A percentile compares a stretch with the other conserved stretches of the same genome.
These are phyloP conservation scores for Triplophysa bombifrons DNA, from an alignment of 2,797 vertebrate species.

Conservation along the genomic window DNA sequence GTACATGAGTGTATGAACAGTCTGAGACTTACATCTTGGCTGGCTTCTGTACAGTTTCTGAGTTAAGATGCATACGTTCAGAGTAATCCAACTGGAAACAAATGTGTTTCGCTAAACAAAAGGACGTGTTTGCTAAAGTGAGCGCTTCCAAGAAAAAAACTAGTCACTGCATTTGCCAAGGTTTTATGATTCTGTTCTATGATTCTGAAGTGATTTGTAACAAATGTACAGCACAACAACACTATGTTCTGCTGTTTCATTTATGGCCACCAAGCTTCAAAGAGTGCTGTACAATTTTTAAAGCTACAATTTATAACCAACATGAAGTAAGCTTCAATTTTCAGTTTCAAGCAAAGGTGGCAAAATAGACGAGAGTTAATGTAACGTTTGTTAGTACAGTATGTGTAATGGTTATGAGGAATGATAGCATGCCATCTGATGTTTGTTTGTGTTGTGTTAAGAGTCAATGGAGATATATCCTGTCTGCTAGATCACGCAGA, in stretches of 20 bases:
- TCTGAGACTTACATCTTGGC: neutral
- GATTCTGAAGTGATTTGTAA: too few relatives aligned
- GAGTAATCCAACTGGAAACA: neutral
- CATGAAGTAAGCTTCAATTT: too few relatives aligned
- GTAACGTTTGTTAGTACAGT: neutral
- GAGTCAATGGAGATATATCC: constrained; percentile 41
- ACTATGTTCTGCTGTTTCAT: neutral
- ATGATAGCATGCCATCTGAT: constrained; percentile 36
- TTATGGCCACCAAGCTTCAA: neutral
- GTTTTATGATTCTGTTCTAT: neutral
- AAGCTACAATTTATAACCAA: too few relatives aligned
- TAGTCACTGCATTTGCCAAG: neutral
- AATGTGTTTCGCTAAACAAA: neutral
- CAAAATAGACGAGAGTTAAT: neutral
- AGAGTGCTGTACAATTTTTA: neutral
- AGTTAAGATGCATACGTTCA: neutral
- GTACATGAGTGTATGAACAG: neutral
- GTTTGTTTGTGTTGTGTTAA: constrained; percentile 38
- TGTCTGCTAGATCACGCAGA: constrained; percentile 37
- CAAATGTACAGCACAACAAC: neutral
- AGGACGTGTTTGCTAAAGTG: neutral
- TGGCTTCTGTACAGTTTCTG: neutral
- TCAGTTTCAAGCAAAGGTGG: too few relatives aligned
- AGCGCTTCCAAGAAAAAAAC: neutral
- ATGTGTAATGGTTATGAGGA: constrained; percentile 21